Evolutionary conservation across 2,113 vertebrate species (phyloP).

Genomic region (Actenoides hombroni): DNA sequence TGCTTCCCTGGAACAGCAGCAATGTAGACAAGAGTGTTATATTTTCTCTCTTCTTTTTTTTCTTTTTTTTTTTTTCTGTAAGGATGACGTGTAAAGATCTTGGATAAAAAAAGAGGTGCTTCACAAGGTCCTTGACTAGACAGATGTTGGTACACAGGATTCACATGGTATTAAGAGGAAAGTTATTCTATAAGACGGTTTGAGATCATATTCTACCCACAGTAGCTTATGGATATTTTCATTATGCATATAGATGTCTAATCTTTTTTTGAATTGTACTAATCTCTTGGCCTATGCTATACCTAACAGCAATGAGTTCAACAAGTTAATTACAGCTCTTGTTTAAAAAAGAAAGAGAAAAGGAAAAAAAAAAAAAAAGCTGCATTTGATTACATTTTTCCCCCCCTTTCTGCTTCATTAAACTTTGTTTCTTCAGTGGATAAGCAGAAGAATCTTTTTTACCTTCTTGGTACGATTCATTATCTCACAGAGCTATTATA

Average conservation of each 20-base stretch:
- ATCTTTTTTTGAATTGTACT: not conserved
- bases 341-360: not conserved
- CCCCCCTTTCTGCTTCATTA: not conserved
- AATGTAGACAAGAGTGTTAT: not conserved
- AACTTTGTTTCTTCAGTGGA: not conserved
- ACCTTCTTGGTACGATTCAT: not conserved
- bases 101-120: not conserved
- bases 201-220: not conserved
- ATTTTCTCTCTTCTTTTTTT: not conserved
- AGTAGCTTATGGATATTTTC: not conserved
- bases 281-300: not conserved
- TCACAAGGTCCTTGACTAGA: not conserved
- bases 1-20: not conserved
- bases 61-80: not conserved
- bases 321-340: not conserved
- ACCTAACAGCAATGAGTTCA: not conserved
- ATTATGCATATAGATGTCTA: not conserved
- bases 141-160: not conserved
- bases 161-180: not conserved
- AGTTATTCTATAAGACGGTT: not conserved
- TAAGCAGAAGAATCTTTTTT: not conserved
- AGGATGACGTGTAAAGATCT: not conserved
- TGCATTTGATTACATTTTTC: not conserved
- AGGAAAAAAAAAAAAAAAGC: fast-evolving
- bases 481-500: not conserved